These are phyloP conservation scores for Rhodeus uyekii DNA, from an alignment of 2,797 vertebrate species.

Conservation along the genomic window DNA sequence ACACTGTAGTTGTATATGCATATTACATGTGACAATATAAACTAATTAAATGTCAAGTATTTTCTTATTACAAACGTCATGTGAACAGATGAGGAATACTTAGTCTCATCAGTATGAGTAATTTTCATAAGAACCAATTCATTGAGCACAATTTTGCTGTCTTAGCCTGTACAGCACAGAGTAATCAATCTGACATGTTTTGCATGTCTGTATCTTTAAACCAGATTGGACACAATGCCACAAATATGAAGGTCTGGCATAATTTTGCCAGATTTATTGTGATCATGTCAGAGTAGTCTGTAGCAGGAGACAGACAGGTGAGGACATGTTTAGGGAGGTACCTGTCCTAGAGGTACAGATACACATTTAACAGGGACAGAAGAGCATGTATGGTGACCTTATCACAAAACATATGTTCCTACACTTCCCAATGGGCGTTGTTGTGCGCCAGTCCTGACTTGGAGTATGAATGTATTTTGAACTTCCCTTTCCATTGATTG, in stretches of 20 bases:
- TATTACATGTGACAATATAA: not conserved
- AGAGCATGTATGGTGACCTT: slow-evolving; percentile 10
- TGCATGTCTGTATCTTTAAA: not conserved
- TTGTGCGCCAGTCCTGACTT: slow-evolving; percentile 2
- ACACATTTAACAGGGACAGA: slow-evolving; percentile 1
- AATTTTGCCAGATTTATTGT: not conserved
- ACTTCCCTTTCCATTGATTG: slow-evolving; percentile 6
- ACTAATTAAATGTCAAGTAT: not conserved
- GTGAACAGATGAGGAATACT: not conserved
- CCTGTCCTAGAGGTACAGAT: slow-evolving; percentile 23
- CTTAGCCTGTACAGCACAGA: not conserved
- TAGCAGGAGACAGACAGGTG: slow-evolving; percentile 41
- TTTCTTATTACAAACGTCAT: not conserved
- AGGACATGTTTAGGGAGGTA: slow-evolving; percentile 24
- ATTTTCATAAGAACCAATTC: not conserved
- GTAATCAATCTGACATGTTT: not conserved
- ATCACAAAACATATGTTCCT: slow-evolving; percentile 16
- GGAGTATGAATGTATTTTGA: slow-evolving; percentile 1
- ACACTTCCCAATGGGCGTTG: slow-evolving; percentile 13
- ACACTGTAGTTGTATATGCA: slow-evolving; percentile 4
- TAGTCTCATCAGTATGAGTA: not conserved
- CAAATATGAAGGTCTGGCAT: not conserved
- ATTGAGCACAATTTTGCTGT: not conserved
- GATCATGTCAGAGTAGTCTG: slow-evolving; percentile 2
- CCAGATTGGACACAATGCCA: not conserved